These are phyloP conservation scores for Drosophila picticornis DNA, from an alignment of 2,888 invertebrate species.

Conservation along the genomic window DNA sequence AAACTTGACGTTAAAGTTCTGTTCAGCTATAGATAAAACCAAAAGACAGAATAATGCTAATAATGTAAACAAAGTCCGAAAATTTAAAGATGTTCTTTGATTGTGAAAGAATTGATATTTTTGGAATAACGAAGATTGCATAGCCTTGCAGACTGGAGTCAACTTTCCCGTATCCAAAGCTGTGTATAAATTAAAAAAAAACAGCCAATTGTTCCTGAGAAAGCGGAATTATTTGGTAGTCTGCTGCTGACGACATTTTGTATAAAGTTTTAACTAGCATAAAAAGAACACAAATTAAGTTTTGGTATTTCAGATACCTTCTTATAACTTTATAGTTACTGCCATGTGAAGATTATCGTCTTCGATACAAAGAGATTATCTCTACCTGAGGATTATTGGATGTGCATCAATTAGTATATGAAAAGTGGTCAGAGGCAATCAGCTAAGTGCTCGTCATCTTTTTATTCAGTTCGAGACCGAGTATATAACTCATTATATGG, in stretches of 20 bases:
- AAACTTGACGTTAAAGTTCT: fast-evolving
- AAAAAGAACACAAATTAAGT: neutral
- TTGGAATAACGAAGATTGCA: neutral
- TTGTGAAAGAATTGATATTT: fast-evolving
- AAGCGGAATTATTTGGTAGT: neutral
- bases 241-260: neutral
- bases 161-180: neutral
- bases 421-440: conserved; percentile 55
- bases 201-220: neutral
- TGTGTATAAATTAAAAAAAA: neutral
- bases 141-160: neutral
- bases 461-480: neutral
- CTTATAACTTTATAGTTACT: neutral
- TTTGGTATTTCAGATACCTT: neutral
- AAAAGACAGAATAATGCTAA: fast-evolving
- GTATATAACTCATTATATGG: neutral
- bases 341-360: neutral
- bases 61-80: neutral
- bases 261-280: fast-evolving
- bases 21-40: too few relatives aligned
- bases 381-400: neutral
- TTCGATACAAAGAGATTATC: neutral
- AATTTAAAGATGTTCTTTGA: fast-evolving
- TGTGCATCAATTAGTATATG: conserved; percentile 18
- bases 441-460: conserved; percentile 47